A percentile compares a stretch with the other conserved stretches of the same genome.
phyloP scores from a whole-genome alignment of 1,140 invertebrate species.

The Sycophaga agraensis region DNA sequence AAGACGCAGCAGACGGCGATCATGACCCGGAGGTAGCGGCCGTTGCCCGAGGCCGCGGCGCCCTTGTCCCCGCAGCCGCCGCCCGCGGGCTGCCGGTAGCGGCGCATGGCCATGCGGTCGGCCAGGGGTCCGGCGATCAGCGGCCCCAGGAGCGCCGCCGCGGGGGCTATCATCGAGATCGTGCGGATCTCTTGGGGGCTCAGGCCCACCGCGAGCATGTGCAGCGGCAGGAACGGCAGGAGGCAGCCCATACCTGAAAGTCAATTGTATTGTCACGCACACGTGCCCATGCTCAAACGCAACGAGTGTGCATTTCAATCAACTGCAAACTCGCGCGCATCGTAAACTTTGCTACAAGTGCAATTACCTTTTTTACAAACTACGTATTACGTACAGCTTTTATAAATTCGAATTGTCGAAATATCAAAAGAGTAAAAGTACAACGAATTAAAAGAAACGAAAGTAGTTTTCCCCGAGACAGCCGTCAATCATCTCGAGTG shows the following conservation, averaged over 20 bases:
- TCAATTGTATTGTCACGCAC: too few species aligned
- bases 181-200: conserved; percentile 68
- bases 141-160: conserved; percentile 70
- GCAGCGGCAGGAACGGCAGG: conserved; percentile 72
- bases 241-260: conserved; percentile 72
- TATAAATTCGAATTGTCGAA: not conserved
- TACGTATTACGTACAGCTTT: too few species aligned
- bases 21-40: conserved; percentile 66
- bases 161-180: conserved; percentile 73
- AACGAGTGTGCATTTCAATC: too few species aligned
- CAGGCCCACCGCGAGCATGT: conserved; percentile 71
- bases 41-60: conserved; percentile 38
- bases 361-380: too few species aligned
- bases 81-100: conserved; percentile 49
- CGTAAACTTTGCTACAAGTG: too few species aligned
- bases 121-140: conserved; percentile 68
- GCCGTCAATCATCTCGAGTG: too few species aligned
- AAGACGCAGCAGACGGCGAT: conserved; percentile 68
- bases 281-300: too few species aligned
- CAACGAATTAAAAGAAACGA: too few species aligned
- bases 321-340: too few species aligned
- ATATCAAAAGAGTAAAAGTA: too few species aligned
- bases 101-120: conserved; percentile 57
- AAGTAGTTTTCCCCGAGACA: too few species aligned
- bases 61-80: not conserved